These are phyloP conservation scores for Hermaeophaga mercurialis DNA, from an alignment of 2,888 invertebrate genomes.

Conservation along the genomic window DNA sequence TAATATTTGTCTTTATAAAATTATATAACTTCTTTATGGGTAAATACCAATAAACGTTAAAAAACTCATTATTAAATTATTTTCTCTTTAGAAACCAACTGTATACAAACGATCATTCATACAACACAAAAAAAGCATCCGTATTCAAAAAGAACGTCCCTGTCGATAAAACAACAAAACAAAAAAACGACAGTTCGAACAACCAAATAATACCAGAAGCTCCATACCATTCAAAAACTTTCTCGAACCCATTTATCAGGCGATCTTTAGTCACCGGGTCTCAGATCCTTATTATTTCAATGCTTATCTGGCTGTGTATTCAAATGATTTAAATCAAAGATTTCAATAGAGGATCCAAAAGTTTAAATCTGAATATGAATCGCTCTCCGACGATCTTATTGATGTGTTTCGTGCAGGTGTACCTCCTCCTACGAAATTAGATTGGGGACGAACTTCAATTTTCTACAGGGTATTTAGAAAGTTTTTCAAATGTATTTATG, in stretches of 20 bases:
- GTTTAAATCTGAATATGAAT: conserved; percentile 46
- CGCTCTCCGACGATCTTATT: conserved; percentile 40
- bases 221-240: conserved; percentile 30
- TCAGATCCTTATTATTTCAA: conserved; percentile 37
- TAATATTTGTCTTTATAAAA: too few relatives aligned
- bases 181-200: conserved; percentile 24
- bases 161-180: conserved; percentile 1
- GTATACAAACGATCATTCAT: too few relatives aligned
- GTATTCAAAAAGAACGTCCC: conserved; percentile 1
- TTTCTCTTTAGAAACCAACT: too few relatives aligned
- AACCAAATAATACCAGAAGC: conserved; percentile 35
- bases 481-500: too few relatives aligned
- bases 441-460: neutral
- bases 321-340: conserved; percentile 42
- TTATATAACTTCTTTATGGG: too few relatives aligned
- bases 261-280: conserved; percentile 30
- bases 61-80: too few relatives aligned
- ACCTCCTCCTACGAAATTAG: conserved; percentile 29
- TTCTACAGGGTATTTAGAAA: neutral
- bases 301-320: conserved; percentile 38
- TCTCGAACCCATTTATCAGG: conserved; percentile 37
- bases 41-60: too few relatives aligned
- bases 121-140: conserved; percentile 10
- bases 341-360: conserved; percentile 39
- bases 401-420: conserved; percentile 45